Conservation (phyloP, 2,888 invertebrate genomes). For the Heliconius ismenius region DNA sequence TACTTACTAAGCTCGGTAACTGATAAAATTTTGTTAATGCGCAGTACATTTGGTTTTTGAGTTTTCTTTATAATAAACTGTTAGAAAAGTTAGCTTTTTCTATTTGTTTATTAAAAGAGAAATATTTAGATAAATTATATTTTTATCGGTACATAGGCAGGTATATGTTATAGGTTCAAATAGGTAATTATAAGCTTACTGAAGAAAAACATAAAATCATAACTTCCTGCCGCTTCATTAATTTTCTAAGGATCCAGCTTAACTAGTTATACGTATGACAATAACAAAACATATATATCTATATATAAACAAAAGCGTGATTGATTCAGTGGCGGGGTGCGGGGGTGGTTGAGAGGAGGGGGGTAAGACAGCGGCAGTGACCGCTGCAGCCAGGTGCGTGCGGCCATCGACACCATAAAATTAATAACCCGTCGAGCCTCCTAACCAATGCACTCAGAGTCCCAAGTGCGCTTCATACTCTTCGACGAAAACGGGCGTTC, state of each 20-base stretch:
- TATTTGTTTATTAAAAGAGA: not conserved
- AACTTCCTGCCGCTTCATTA: conserved; percentile 18
- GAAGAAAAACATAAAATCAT: conserved; percentile 8
- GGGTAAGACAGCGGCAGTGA: conserved; percentile 68
- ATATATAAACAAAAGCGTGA: conserved; percentile 57
- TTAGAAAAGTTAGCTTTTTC: not conserved
- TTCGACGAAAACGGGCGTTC: conserved; percentile 37
- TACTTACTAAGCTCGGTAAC: conserved; percentile 44
- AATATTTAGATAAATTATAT: not conserved
- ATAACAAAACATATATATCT: conserved; percentile 47
- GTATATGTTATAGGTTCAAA: not conserved
- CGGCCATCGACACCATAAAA: conserved; percentile 82
- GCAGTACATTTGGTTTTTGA: conserved; percentile 25
- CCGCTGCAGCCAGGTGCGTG: conserved; percentile 77
- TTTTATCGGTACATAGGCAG: not conserved
- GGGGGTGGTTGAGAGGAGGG: conserved; percentile 41
- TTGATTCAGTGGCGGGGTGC: conserved; percentile 58
- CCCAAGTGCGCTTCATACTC: conserved; percentile 63
- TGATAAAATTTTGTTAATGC: conserved; percentile 42
- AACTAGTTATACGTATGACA: conserved; percentile 43
- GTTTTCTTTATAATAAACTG: not conserved
- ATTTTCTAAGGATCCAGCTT: conserved; percentile 31
- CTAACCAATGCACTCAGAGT: conserved; percentile 74
- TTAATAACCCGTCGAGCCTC: conserved; percentile 80
- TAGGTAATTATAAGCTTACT: not conserved